Evolutionary conservation across 1,140 invertebrate genomes (phyloP).

Genomic region (Drosophila bocqueti): DNA sequence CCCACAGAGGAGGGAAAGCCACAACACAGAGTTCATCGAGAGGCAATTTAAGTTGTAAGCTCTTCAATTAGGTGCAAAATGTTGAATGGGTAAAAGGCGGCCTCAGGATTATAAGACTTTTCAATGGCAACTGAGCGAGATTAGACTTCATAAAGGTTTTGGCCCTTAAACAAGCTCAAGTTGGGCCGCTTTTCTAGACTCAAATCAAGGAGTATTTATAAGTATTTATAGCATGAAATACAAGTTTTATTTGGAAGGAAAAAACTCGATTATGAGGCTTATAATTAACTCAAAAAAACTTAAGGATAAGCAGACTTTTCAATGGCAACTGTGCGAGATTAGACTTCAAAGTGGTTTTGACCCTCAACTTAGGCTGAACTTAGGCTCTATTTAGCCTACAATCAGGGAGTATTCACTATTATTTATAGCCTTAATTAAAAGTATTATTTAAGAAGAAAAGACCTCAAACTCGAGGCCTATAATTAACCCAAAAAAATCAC

Average conservation of each 20-base stretch:
- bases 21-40: conserved; percentile 46
- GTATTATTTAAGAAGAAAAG: not conserved
- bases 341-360: no score
- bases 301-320: not conserved
- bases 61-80: conserved; percentile 54
- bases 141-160: no score
- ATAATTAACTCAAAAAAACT: no score
- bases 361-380: not conserved
- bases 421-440: not conserved
- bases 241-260: no score
- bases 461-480: not conserved
- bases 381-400: not conserved
- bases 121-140: not conserved
- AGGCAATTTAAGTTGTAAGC: conserved; percentile 56
- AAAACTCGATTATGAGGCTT: no score
- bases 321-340: not conserved
- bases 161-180: no score
- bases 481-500: not conserved
- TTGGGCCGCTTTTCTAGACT: no score
- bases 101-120: not conserved
- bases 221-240: no score
- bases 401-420: not conserved
- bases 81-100: conserved; percentile 14
- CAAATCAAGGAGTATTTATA: no score
- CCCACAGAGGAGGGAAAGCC: conserved; percentile 6